These are phyloP conservation scores for Byasa hedistus DNA, from an alignment of 2,888 invertebrate genomes.

Conservation along the genomic window DNA sequence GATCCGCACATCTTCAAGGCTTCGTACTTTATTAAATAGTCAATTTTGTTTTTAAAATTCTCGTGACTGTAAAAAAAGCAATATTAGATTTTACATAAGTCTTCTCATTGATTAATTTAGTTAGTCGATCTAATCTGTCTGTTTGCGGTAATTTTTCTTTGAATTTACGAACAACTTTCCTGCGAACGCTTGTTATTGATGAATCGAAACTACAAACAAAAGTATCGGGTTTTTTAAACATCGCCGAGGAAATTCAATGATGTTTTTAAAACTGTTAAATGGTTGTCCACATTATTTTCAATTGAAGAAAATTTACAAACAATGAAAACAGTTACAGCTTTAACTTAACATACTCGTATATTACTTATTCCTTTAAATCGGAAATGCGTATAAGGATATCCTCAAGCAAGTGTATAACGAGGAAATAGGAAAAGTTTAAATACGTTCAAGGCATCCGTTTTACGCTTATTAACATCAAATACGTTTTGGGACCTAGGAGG, in stretches of 20 bases:
- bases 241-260: neutral
- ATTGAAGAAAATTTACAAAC: neutral
- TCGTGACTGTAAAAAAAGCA: too few species aligned
- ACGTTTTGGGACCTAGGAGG: neutral
- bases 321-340: neutral
- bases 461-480: neutral
- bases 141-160: too few species aligned
- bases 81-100: too few species aligned
- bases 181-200: neutral
- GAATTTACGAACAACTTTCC: neutral
- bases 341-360: neutral
- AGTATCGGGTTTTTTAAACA: constrained; percentile 1
- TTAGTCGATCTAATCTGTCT: too few species aligned
- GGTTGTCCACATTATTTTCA: neutral
- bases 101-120: too few species aligned
- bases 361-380: too few species aligned
- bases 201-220: neutral
- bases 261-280: neutral
- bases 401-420: neutral
- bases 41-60: too few species aligned
- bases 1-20: too few species aligned
- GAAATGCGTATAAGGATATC: neutral
- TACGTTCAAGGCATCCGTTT: neutral
- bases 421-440: neutral
- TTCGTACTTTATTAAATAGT: too few species aligned